Evolutionary conservation across 2,888 invertebrate species (phyloP), one percentile per base, ranked within the genome.

Genomic region (Drosophila prolongata): DNA sequence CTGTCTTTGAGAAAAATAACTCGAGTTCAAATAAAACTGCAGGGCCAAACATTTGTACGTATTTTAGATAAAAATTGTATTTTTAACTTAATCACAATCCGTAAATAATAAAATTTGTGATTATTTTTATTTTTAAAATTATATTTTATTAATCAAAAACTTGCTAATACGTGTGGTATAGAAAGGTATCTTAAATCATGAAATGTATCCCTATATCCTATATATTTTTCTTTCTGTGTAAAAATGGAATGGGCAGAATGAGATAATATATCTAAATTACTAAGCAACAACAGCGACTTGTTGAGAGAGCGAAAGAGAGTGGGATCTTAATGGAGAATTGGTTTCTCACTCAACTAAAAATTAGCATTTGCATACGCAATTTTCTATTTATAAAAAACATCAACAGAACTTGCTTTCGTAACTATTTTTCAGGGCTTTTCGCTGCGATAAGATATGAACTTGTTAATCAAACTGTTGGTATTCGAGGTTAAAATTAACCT

Each of bases 351-450:
- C 58, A 62, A 57, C 52, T 24, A 50, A 49, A 75, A 85, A 82
- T 87, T 87, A 88, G 85, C 85, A 87, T 77, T 64, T 89, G 87
- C 89, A 87, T 89, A 89, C 89, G 89, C 90, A 90, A 89, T 89
- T 89, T 89, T 89, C 89, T 89, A 89, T 89, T 90, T 89, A 85
- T 89, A 89, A 84, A 78, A 76, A 79, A 76, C 72, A 78, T 68
- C 70, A 78, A 74, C 76, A 83, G 11, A 43, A 74, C 70, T 50
- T 34, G 71, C 73, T 71, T 71, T 71, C 71, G 71, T 71, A 71
- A 71, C 73, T 71, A 49, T 43, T 53, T 49, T 43, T 62, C 34
- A 60, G 42, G 49, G 50, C 19, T 64, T 61, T 61, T 16, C 49
- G 3, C 34, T 13, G 42, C 62, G 62, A 64, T 64, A 61, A 64